Percentiles rank a stretch among this genome's conserved stretches.
Conservation (phyloP, 2,797 vertebrate genomes). For the Centropyge bicolor region DNA sequence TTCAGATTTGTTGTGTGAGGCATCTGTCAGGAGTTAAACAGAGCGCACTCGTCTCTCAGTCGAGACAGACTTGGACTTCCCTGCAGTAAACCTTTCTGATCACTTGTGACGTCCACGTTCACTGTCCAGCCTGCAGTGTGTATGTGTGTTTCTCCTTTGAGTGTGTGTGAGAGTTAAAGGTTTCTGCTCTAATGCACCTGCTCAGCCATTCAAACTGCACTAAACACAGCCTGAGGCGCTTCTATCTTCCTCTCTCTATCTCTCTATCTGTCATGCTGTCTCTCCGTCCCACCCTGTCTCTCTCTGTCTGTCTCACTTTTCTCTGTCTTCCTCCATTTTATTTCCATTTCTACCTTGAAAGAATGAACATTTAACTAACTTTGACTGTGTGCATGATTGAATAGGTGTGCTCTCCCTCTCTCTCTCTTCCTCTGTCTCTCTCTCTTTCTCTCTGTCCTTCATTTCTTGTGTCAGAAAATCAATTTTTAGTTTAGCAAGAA, state of each 20-base stretch:
- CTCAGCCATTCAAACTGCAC: conserved; percentile 87
- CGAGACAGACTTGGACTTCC: background rate
- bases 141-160: conserved; percentile 22
- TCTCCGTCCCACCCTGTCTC: conserved; percentile 45
- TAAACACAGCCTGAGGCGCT: conserved; percentile 84
- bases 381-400: conserved; percentile 66
- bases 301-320: conserved; percentile 38
- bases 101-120: conserved; percentile 1
- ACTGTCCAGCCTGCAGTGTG: conserved; percentile 36
- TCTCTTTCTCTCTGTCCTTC: conserved; percentile 57
- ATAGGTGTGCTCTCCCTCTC: conserved; percentile 17
- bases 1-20: background rate
- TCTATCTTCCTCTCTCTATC: conserved; percentile 55
- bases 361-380: conserved; percentile 66
- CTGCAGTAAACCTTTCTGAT: conserved; percentile 27
- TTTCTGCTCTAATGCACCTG: conserved; percentile 78
- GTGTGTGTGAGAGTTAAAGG: conserved; percentile 35
- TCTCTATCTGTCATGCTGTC: conserved; percentile 23
- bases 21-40: conserved; percentile 3
- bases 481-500: conserved; percentile 88
- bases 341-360: conserved; percentile 50
- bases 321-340: conserved; percentile 33
- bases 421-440: conserved; percentile 1
- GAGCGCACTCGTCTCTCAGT: background rate
- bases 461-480: conserved; percentile 94